phyloP scores from a whole-genome alignment of 2,113 vertebrate genomes.

The Podocnemis expansa region DNA sequence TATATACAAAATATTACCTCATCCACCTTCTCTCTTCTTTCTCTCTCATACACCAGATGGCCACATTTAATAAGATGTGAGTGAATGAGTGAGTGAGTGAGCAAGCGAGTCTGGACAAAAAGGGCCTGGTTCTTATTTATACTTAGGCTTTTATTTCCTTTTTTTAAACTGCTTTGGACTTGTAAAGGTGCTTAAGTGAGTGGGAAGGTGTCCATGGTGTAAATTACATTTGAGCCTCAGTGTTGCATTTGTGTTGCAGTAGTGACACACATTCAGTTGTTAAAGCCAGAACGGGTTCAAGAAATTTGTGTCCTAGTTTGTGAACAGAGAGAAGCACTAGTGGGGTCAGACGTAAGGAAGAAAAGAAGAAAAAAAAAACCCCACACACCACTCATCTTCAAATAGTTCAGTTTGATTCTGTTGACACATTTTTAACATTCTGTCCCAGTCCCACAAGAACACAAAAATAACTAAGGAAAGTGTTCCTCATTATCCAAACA shows the following conservation, averaged over 20 bases:
- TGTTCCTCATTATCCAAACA: rapidly evolving
- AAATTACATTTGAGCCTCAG: neutral
- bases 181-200: neutral
- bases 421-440: neutral
- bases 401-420: neutral
- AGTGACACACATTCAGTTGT: neutral
- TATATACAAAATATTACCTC: too few relatives aligned
- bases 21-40: neutral
- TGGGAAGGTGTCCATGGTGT: rapidly evolving
- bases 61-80: neutral
- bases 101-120: neutral
- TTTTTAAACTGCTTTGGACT: rapidly evolving
- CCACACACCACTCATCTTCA: neutral
- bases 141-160: neutral
- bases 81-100: neutral
- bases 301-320: neutral
- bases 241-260: neutral
- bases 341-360: neutral
- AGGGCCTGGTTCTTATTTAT: neutral
- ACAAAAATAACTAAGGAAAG: neutral
- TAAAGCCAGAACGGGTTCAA: neutral
- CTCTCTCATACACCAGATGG: neutral
- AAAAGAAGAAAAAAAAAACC: neutral
- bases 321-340: neutral
- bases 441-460: neutral